Base-by-base conservation (phyloP, 2,113 vertebrate genomes). In the Peromyscus californicus region DNA sequence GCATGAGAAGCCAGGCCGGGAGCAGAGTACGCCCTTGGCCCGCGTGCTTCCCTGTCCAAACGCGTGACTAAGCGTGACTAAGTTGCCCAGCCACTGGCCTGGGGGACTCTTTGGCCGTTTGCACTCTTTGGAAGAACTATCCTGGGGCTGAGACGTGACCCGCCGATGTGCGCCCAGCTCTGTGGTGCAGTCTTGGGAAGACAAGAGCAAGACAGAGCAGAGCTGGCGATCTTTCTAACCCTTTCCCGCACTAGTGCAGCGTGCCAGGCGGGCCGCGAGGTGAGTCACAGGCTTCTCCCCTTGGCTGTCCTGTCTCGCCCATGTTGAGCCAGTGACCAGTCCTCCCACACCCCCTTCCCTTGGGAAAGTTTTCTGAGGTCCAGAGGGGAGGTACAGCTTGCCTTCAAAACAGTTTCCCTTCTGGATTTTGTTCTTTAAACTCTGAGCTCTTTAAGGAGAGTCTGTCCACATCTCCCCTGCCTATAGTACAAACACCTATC, bases 21-120 rank as follows among this genome's bases (percentile, higher is more conserved):
- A 87, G 59, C 88, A 80, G 84, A 83, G 67, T 8, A 3, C 11
- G 72, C 54, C 11, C 3, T 65, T 7, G 65, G 63, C 36, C 84
- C 84, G 26, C 48, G n/a, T 39, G 22, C 91, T 65, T 84, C 93
- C 97, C 84, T 85, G 45, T 42, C 75, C 93, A 84, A 69, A 88
- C 10, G n/a, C n/a, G n/a, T n/a, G n/a, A n/a, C n/a, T n/a, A n/a
- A n/a, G 75, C 79, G 29, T 5, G 3, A 17, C 59, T 39, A 31
- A 39, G 67, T 67, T 69, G 92, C 88, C 84, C 84, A 90, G 92
- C 29, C 74, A 57, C 39, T 91, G 80, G 70, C 45, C 59, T 95
- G 76, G 78, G 96, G 97, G 94, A 51, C 79, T 42, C 0, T 84
- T 96, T 79, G 89, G 94, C 79, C 94, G 92, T 82, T 59, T 63